Evolutionary conservation across 1,140 invertebrate species (phyloP), one percentile per base, ranked within the genome.

Genomic region (Drosophila carrolli): DNA sequence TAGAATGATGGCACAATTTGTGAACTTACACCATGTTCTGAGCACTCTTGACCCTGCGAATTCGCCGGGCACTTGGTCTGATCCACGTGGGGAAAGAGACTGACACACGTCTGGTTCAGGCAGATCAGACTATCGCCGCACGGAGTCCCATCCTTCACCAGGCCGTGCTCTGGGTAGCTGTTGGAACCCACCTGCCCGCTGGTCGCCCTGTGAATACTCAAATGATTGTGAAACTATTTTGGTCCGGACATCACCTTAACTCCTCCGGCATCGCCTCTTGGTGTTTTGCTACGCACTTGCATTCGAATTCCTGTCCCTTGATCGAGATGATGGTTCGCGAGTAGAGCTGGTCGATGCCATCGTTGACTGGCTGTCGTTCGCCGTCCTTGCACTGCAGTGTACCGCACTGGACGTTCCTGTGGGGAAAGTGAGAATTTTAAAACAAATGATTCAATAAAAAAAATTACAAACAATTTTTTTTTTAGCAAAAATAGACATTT

Each of bases 81-180:
- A 92, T 97, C 96, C 41, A 97, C 95, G 93, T 96, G 95, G 9
- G 96, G 95, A 93, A 96, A 97, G 60, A 97, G 94, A 86, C 95
- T 97, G 38, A 95, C 95, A 93, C 97, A 98, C 19, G 97, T 97
- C 93, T 98, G 97, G 94, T 98, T 98, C 63, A 98, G 94, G 93
- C 97, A 98, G 86, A 98, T 96, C 91, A 97, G 94, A 93, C 97
- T 96, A 78, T 97, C 96, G 35, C 97, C 97, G 92, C 97, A 98
- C n/a, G 96, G 96, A 23, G 97, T 98, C 9, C 97, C 97, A 93
- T 98, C 97, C 66, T 94, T 94, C 23, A 98, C 97, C 57, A 98
- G 93, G 0, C 97, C 97, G 81, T 96, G 93, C 43, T 95, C 94
- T 6, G 95, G 94, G 65, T 95, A 94, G 74, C 95, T 95, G 27